Evolutionary conservation across 2,797 vertebrate genomes (phyloP).

Genomic region (Chiloscyllium punctatum): DNA sequence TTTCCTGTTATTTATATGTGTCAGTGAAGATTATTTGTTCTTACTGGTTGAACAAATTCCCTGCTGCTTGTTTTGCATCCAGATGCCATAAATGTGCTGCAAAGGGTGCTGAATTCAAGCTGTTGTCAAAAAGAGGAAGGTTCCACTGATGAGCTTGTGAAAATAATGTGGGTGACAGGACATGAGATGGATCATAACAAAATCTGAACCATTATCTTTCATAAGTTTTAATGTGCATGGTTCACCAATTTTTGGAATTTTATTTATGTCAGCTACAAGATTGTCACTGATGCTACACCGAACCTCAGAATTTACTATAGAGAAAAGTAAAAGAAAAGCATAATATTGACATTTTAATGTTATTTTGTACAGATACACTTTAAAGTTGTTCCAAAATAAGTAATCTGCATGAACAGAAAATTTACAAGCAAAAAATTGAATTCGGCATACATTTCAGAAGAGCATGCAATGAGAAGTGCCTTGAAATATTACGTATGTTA

Average conservation of each 20-base stretch:
- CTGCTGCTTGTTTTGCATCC: neutral
- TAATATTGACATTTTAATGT: neutral
- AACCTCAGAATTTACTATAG: neutral
- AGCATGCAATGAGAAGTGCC: neutral
- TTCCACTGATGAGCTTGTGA: neutral
- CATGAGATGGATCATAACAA: neutral
- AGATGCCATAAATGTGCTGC: neutral
- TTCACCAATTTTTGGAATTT: neutral
- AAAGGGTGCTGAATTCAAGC: neutral
- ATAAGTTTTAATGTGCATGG: neutral
- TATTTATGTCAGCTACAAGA: neutral
- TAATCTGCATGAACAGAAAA: constrained; percentile 31
- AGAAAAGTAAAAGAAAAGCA: neutral
- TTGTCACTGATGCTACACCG: neutral
- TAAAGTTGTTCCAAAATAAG: constrained; percentile 19
- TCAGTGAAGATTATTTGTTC: neutral
- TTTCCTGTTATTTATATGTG: neutral
- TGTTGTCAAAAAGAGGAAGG: neutral
- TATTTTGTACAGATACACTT: neutral
- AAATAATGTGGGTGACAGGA: neutral
- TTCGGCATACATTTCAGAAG: neutral
- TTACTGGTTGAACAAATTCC: neutral
- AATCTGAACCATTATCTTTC: neutral
- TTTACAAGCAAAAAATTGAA: neutral
- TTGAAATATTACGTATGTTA: neutral